A percentile compares a stretch with the other conserved stretches of the same genome.
phyloP scores from a whole-genome alignment of 2,888 invertebrate species.

The Rhogogaster chlorosoma region DNA sequence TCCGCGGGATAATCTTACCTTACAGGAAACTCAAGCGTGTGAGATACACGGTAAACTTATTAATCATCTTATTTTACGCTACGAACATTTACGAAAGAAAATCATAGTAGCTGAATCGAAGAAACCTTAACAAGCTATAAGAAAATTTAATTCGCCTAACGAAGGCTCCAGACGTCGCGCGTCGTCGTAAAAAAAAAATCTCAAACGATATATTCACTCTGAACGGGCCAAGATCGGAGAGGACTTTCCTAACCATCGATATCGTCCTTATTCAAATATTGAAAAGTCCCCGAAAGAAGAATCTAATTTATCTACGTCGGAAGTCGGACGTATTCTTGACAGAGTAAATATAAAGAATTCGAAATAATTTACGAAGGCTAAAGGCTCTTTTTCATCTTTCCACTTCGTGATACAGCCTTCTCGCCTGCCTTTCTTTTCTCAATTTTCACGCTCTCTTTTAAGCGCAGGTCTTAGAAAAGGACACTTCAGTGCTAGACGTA shows the following conservation, averaged over 20 bases:
- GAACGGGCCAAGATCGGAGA: background rate
- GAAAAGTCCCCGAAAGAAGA: background rate
- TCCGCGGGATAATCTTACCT: background rate
- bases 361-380: background rate
- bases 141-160: background rate
- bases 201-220: background rate
- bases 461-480: background rate
- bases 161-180: background rate
- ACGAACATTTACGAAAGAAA: background rate
- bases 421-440: background rate
- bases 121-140: background rate
- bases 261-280: background rate
- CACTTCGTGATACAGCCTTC: background rate
- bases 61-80: background rate
- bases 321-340: background rate
- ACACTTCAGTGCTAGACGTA: background rate
- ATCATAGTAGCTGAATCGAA: background rate
- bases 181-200: background rate
- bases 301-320: constrained; percentile 13
- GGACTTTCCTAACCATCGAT: background rate
- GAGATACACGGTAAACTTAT: background rate
- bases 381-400: background rate
- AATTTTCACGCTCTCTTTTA: background rate
- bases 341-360: background rate
- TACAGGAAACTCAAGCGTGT: background rate